Percentiles rank a stretch among this genome's conserved stretches.
These are phyloP conservation scores for Dasysyrphus albostriatus DNA, from an alignment of 2,888 invertebrate genomes.

Conservation along the genomic window DNA sequence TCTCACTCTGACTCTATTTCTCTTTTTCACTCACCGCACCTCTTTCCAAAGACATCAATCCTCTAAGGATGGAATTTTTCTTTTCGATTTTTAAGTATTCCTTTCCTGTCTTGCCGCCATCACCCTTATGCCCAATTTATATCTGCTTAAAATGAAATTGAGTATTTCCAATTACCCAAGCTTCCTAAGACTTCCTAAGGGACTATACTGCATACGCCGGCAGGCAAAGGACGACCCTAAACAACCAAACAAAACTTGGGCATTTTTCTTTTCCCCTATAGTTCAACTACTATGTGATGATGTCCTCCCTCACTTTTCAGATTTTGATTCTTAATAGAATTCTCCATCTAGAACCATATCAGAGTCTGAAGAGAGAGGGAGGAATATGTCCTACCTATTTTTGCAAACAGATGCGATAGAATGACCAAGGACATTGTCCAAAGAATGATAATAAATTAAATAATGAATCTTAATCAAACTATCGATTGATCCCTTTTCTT, in stretches of 20 bases:
- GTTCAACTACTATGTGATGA: background rate
- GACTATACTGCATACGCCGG: constrained; percentile 7
- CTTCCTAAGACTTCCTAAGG: constrained; percentile 48
- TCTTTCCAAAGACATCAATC: background rate
- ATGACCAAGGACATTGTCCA: constrained; percentile 71
- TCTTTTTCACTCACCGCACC: background rate
- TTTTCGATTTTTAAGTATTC: constrained; percentile 49
- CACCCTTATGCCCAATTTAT: constrained; percentile 45
- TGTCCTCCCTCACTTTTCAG: constrained; percentile 3
- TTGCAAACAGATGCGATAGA: constrained; percentile 51
- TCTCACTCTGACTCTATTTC: background rate
- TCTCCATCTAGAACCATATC: constrained; percentile 22
- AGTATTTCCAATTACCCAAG: constrained; percentile 68
- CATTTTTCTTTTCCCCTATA: constrained; percentile 24
- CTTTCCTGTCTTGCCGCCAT: constrained; percentile 15
- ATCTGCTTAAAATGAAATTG: constrained; percentile 60
- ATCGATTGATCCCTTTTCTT: constrained; percentile 66
- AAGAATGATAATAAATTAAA: constrained; percentile 70
- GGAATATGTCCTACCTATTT: constrained; percentile 15
- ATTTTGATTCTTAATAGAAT: constrained; percentile 43
- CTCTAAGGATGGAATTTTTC: constrained; percentile 23
- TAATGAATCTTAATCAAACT: constrained; percentile 75
- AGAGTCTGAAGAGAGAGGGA: background rate
- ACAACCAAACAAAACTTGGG: constrained; percentile 54
- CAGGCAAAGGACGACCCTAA: constrained; percentile 18